phyloP scores from a whole-genome alignment of 2,888 invertebrate genomes.

The Anthophora plumipes region DNA sequence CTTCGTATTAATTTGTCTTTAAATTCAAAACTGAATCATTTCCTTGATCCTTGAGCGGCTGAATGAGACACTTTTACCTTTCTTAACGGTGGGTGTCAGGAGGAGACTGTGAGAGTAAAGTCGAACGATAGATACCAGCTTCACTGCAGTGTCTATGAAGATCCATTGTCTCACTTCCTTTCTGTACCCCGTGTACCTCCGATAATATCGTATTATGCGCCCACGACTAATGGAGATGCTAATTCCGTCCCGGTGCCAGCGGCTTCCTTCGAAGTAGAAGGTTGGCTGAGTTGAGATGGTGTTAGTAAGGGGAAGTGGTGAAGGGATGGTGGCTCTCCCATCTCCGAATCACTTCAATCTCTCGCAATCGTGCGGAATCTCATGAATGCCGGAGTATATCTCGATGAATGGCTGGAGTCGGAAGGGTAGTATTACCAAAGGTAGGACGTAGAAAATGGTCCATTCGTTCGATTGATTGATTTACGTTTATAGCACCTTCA shows the following conservation, averaged over 20 bases:
- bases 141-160: conserved; percentile 48
- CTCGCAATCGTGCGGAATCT: conserved; percentile 80
- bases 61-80: conserved; percentile 14
- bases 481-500: conserved; percentile 62
- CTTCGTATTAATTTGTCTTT: background rate
- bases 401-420: conserved; percentile 76
- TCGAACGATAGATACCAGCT: conserved; percentile 61
- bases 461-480: conserved; percentile 72
- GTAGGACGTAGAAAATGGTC: conserved; percentile 65
- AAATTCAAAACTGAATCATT: background rate
- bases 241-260: conserved; percentile 77
- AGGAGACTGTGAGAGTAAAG: conserved; percentile 58
- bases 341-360: conserved; percentile 75
- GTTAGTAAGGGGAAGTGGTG: conserved; percentile 49
- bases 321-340: conserved; percentile 67
- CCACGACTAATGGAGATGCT: conserved; percentile 82
- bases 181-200: conserved; percentile 66
- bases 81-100: conserved; percentile 20
- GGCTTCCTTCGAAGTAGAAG: conserved; percentile 68
- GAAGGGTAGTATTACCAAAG: conserved; percentile 69
- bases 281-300: conserved; percentile 53
- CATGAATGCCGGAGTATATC: conserved; percentile 79
- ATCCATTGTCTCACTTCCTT: conserved; percentile 75
- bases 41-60: background rate
- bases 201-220: conserved; percentile 81